Base-by-base conservation (phyloP, 1,140 invertebrate genomes). In the Ceratosolen solmsi region DNA sequence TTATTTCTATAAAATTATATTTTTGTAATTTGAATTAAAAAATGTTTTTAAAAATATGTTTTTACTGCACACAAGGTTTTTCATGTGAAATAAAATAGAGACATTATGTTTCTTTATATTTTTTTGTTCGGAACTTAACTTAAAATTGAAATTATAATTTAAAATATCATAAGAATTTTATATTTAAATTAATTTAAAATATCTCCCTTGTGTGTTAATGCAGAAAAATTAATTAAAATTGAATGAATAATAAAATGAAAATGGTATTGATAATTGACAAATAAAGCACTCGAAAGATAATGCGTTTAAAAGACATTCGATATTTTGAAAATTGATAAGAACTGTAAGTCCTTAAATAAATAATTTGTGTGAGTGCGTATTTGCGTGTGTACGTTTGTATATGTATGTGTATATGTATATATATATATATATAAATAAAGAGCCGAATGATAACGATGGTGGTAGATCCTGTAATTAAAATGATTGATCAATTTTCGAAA, bases 1-100 rank as follows among this genome's bases (percentile, higher is more conserved):
- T 68, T 77, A 82, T 82, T 77, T 77, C 70, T 72, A 51, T 72
- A 77, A 82, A 58, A 81, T 80, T 80, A 80, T 68, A 70, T 76
- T 70, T 30, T 68, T 58, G 36, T 79, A 38, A 68, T 68, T 51
- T 79, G 9, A 63, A 63, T 73, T 27, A n/a, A 60, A 80, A 54
- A 70, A 73, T 54, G 36, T 63, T 60, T 41, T 54, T 68, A 80
- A 58, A 79, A 71, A 33, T 51, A 68, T 80, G 38, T 80, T 63
- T 78, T 49, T 49, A 78, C 46, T 54, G 30, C 58, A 74, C 38
- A 41, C 49, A 75, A 75, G 73, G 73, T 51, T 46, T 46, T 13
- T 46, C 41, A 46, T 46, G 5, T 5, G 13, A 7, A 46, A 46
- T 46, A 46, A 46, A 46, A 46, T n/a, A 46, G 13, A 46, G 41